phyloP scores from a whole-genome alignment of 2,113 vertebrate species.

The Crotalus tigris region DNA sequence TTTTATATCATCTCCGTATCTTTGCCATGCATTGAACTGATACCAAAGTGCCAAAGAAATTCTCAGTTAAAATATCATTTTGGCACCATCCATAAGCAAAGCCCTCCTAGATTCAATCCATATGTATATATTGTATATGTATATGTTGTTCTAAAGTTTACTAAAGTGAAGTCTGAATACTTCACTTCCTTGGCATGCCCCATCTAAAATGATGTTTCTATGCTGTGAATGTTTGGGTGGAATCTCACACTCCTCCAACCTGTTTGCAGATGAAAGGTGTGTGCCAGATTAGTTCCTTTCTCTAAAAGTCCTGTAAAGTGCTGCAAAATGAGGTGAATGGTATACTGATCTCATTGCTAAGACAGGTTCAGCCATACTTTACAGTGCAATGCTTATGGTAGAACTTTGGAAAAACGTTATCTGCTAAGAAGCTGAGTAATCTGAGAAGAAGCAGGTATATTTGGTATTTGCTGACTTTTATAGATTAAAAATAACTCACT shows the following conservation, averaged over 20 bases:
- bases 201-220: not conserved
- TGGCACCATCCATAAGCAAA: not conserved
- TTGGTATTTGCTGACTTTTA: not conserved
- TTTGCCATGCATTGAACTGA: not conserved
- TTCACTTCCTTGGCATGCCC: not conserved
- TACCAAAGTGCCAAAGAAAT: not conserved
- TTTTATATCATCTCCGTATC: not conserved
- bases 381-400: not conserved
- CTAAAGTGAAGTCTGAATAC: not conserved
- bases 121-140: not conserved
- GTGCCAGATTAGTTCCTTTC: not conserved
- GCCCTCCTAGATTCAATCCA: not conserved
- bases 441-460: not conserved
- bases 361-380: not conserved
- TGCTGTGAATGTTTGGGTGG: not conserved
- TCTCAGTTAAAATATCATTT: not conserved
- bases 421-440: not conserved
- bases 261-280: not conserved
- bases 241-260: not conserved
- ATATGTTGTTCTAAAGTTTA: not conserved
- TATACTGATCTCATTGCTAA: not conserved
- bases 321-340: not conserved
- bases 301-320: slow-evolving; percentile 7
- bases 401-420: not conserved
- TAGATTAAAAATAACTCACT: not conserved